Conservation (phyloP, 1,140 invertebrate genomes). For the Zophobas morio region DNA sequence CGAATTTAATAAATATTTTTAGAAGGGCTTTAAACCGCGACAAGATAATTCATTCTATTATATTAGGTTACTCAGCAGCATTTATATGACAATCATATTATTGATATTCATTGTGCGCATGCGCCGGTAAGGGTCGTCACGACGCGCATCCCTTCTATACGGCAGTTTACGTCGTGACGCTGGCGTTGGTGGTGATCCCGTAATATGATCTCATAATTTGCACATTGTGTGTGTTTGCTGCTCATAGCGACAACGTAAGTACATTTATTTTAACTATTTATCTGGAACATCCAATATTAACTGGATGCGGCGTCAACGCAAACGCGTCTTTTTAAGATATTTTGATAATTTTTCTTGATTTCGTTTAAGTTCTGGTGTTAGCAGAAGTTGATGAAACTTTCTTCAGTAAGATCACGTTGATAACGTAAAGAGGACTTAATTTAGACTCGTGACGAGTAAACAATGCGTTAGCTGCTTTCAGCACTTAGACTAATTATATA, state of each 20-base stretch:
- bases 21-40: slow-evolving; percentile 1
- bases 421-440: not conserved
- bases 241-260: slow-evolving; percentile 26
- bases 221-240: slow-evolving; percentile 35
- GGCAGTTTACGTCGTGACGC: slow-evolving; percentile 48
- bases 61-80: slow-evolving; percentile 36
- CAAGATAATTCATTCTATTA: slow-evolving; percentile 41
- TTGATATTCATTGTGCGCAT: slow-evolving; percentile 45
- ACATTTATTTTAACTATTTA: not conserved
- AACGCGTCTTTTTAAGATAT: not conserved
- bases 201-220: slow-evolving; percentile 40
- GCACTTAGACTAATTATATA: not conserved
- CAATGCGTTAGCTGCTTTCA: not conserved
- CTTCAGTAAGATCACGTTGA: no score
- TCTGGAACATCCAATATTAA: not conserved
- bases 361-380: not conserved
- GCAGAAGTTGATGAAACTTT: not conserved
- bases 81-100: slow-evolving; percentile 49
- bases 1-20: slow-evolving; percentile 30
- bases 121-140: slow-evolving; percentile 38
- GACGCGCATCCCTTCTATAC: slow-evolving; percentile 45
- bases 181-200: slow-evolving; percentile 17
- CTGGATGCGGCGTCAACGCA: not conserved
- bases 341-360: no score
- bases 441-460: not conserved